phyloP scores from a whole-genome alignment of 2,888 invertebrate genomes.

The Agrochola macilenta region DNA sequence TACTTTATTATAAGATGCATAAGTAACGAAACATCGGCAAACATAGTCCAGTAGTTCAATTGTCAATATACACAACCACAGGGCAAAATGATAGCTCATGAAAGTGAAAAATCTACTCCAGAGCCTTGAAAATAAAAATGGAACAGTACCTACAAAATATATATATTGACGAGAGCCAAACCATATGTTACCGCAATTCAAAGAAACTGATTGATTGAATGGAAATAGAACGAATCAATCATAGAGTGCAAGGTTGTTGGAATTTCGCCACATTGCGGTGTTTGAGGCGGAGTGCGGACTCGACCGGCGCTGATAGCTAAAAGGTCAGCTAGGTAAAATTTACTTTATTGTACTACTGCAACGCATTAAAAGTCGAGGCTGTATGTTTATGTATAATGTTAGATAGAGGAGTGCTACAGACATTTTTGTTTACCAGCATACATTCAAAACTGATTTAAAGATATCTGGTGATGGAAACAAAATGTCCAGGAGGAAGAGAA shows the following conservation, averaged over 20 bases:
- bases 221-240: constrained; percentile 55
- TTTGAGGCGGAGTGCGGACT: background rate
- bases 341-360: constrained; percentile 54
- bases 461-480: background rate
- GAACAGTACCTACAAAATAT: background rate
- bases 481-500: background rate
- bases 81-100: background rate
- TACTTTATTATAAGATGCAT: background rate
- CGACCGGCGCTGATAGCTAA: constrained; percentile 22
- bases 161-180: background rate
- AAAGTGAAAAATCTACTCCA: background rate
- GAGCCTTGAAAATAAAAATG: constrained; percentile 20
- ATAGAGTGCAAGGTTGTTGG: constrained; percentile 49
- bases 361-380: constrained; percentile 44
- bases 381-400: constrained; percentile 1
- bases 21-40: background rate
- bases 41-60: background rate
- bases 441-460: background rate
- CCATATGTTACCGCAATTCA: constrained; percentile 31
- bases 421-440: background rate
- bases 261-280: constrained; percentile 47
- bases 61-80: background rate
- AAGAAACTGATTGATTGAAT: constrained; percentile 47
- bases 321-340: constrained; percentile 52
- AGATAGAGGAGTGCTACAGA: background rate